A percentile compares a stretch with the other conserved stretches of the same genome.
phyloP scores from a whole-genome alignment of 2,797 vertebrate genomes.

The Manis crassicaudata region DNA sequence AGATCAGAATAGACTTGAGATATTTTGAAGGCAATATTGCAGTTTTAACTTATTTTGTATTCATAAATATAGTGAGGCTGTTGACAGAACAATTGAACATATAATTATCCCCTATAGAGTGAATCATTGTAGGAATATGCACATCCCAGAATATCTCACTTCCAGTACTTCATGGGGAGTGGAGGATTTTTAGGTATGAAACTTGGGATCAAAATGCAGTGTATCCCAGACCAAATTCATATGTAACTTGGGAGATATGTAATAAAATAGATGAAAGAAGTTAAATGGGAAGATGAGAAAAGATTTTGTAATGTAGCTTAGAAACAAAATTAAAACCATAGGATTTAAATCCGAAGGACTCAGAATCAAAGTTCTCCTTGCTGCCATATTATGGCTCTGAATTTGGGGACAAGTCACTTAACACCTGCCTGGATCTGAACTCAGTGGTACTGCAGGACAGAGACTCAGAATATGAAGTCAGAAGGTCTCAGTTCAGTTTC shows the following conservation, averaged over 20 bases:
- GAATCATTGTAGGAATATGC: not conserved
- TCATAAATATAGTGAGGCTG: not conserved
- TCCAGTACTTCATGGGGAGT: not conserved
- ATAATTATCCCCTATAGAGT: not conserved
- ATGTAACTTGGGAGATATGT: not conserved
- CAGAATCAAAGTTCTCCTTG: not conserved
- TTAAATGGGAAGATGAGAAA: not conserved
- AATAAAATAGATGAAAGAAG: not conserved
- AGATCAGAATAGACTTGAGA: not conserved
- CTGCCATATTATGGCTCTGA: not conserved
- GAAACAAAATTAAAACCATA: not conserved
- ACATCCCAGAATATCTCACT: not conserved
- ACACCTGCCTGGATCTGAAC: not conserved
- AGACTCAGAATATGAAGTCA: not conserved
- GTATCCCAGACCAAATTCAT: not conserved
- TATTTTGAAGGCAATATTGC: not conserved
- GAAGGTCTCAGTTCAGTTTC: not conserved
- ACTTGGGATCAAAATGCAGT: not conserved
- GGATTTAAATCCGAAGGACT: not conserved
- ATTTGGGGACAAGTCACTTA: not conserved
- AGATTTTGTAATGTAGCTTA: not conserved
- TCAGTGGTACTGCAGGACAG: not conserved
- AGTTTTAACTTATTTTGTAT: not conserved
- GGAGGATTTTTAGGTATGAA: not conserved
- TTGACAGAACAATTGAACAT: not conserved